Percentiles rank a stretch among this genome's conserved stretches.
phyloP scores from a whole-genome alignment of 2,797 vertebrate species.

The Xiphorhynchus erythropygius region DNA sequence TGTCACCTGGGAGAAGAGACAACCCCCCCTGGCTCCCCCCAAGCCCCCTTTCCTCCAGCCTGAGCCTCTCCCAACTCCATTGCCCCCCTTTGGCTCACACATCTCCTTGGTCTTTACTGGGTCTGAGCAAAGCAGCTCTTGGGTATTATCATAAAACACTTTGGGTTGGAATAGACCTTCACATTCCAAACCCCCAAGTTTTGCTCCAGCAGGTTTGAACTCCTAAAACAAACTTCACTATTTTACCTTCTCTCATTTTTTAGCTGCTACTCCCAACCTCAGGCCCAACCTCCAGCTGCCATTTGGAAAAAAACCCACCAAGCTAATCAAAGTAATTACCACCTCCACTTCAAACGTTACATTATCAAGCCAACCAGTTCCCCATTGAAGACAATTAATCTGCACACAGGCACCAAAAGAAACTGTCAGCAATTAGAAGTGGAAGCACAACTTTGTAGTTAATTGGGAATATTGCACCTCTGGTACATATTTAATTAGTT shows the following conservation, averaged over 20 bases:
- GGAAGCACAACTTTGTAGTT: constrained; percentile 47
- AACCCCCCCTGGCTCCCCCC: background rate
- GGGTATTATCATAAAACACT: background rate
- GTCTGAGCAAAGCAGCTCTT: background rate
- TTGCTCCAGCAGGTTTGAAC: background rate
- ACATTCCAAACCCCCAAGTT: background rate
- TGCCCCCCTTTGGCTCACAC: background rate
- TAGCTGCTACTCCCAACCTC: background rate
- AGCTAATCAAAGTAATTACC: constrained; percentile 41
- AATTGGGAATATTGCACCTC: constrained; percentile 58
- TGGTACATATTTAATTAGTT: constrained; percentile 51
- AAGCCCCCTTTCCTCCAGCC: background rate
- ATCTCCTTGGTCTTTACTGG: background rate
- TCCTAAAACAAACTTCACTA: background rate
- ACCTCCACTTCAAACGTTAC: constrained; percentile 30
- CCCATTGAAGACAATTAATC: constrained; percentile 50
- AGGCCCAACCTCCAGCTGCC: background rate
- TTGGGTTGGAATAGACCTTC: background rate
- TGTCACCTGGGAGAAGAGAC: background rate
- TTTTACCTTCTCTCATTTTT: rapidly evolving
- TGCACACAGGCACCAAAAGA: constrained; percentile 24
- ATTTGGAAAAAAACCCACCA: background rate
- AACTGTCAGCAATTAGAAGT: constrained; percentile 62
- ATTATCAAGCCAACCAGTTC: constrained; percentile 35
- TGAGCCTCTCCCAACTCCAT: background rate